These are phyloP conservation scores for Ligdia adustata DNA, from an alignment of 2,888 invertebrate species.

Conservation along the genomic window DNA sequence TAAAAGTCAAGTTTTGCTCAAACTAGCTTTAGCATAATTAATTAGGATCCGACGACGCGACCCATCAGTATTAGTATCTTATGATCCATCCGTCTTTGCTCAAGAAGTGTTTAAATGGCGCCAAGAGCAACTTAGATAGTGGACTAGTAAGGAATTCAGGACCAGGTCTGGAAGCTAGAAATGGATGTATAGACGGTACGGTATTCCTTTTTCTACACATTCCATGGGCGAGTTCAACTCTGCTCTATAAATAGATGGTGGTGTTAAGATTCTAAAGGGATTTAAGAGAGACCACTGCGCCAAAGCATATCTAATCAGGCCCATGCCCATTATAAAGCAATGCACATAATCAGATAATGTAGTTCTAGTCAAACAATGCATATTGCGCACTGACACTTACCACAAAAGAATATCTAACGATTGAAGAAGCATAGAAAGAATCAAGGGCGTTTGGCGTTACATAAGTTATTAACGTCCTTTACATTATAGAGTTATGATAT, in stretches of 20 bases:
- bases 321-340: constrained; percentile 32
- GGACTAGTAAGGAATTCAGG: constrained; percentile 18
- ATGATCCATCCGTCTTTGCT: constrained; percentile 9
- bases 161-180: constrained; percentile 14
- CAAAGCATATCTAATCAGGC: constrained; percentile 29
- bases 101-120: constrained; percentile 13
- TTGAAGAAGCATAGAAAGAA: constrained; percentile 16
- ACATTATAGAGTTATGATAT: too few relatives aligned
- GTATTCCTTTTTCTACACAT: constrained; percentile 22
- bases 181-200: constrained; percentile 13
- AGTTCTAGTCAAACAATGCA: constrained; percentile 32
- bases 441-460: too few relatives aligned
- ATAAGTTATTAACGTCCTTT: too few relatives aligned
- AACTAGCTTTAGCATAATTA: constrained; percentile 1
- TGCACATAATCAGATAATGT: constrained; percentile 33
- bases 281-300: constrained; percentile 25
- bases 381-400: constrained; percentile 29
- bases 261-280: constrained; percentile 26
- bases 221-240: constrained; percentile 4
- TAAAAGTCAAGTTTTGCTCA: constrained; percentile 2
- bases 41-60: constrained; percentile 6
- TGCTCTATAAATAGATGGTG: constrained; percentile 20
- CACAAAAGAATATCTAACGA: constrained; percentile 33
- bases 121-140: constrained; percentile 16
- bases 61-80: constrained; percentile 2